Conservation (phyloP, 1,140 invertebrate genomes). For the Cydia fagiglandana region DNA sequence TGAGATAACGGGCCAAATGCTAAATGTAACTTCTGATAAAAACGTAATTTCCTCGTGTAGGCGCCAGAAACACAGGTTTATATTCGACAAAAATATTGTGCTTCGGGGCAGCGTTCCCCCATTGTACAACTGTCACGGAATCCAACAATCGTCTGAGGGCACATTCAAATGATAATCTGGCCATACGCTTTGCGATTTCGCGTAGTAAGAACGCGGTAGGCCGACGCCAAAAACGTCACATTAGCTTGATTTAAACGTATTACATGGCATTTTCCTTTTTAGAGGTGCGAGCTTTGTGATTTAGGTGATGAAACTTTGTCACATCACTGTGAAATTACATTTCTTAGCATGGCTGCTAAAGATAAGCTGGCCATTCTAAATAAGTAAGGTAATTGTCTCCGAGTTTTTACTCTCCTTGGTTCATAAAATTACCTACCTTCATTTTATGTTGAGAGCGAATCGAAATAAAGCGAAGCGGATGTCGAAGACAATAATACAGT, state of each 20-base stretch:
- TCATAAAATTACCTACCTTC: constrained; percentile 16
- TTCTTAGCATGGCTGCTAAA: neutral
- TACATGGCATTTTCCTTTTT: constrained; percentile 49
- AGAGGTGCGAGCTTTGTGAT: constrained; percentile 35
- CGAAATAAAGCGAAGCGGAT: constrained; percentile 12
- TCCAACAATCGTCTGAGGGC: constrained; percentile 63
- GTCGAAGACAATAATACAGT: constrained; percentile 27
- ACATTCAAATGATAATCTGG: constrained; percentile 71
- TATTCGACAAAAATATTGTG: constrained; percentile 54
- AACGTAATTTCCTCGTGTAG: constrained; percentile 40
- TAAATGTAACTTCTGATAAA: constrained; percentile 44
- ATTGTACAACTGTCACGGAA: constrained; percentile 62
- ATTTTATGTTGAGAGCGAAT: constrained; percentile 9
- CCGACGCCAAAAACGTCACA: constrained; percentile 61
- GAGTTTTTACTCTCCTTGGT: constrained; percentile 17
- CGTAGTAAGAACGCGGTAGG: constrained; percentile 49
- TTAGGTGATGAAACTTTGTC: constrained; percentile 30
- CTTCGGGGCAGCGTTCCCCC: constrained; percentile 44
- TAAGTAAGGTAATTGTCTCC: constrained; percentile 7
- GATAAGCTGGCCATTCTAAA: constrained; percentile 1
- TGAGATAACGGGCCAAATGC: constrained; percentile 37
- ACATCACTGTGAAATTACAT: constrained; percentile 10
- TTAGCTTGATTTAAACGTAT: constrained; percentile 67
- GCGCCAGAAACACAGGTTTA: constrained; percentile 41
- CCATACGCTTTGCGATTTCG: constrained; percentile 63